A percentile compares a stretch with the other conserved stretches of the same genome.
Conservation (phyloP, 1,140 invertebrate genomes). For the Chironomus tepperi region DNA sequence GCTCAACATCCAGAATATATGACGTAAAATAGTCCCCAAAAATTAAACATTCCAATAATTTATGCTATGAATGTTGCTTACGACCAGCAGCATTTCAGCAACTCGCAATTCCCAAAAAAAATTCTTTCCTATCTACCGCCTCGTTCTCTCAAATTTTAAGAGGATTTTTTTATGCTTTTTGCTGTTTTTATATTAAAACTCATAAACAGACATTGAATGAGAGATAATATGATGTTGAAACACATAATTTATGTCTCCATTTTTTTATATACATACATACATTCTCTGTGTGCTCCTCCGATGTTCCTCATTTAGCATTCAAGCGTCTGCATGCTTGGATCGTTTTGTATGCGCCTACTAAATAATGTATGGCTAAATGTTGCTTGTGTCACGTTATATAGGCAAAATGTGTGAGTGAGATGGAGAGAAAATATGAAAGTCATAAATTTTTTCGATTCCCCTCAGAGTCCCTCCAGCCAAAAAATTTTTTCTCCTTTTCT, state of each 20-base stretch:
- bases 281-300: background rate
- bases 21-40: too few relatives aligned
- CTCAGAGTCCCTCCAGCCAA: background rate
- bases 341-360: background rate
- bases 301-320: too few relatives aligned
- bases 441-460: constrained; percentile 7
- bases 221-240: constrained; percentile 14
- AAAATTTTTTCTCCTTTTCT: background rate
- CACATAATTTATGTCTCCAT: constrained; percentile 13
- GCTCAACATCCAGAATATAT: too few relatives aligned
- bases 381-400: background rate
- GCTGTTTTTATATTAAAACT: constrained; percentile 9
- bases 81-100: background rate
- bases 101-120: background rate
- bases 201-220: constrained; percentile 13
- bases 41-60: too few relatives aligned
- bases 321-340: background rate
- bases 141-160: background rate
- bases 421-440: background rate
- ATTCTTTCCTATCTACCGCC: background rate
- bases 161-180: constrained; percentile 5
- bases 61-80: background rate
- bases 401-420: background rate
- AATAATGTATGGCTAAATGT: background rate
- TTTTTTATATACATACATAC: background rate